Evolutionary conservation across 1,140 invertebrate species (phyloP).

Genomic region (Onthophagus taurus): DNA sequence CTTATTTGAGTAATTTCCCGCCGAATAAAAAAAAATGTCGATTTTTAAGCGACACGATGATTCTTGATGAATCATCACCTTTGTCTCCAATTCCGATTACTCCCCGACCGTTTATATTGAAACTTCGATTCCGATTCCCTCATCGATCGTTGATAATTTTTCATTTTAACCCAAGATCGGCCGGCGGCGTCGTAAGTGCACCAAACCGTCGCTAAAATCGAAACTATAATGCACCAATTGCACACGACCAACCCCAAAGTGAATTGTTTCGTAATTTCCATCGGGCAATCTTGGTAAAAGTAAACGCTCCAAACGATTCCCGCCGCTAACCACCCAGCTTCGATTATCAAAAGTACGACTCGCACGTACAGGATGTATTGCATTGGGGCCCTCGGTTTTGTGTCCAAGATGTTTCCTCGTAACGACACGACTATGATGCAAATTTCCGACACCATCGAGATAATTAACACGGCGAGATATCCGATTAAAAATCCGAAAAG

Average conservation of each 20-base stretch:
- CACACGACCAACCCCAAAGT: constrained; percentile 72
- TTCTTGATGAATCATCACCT: constrained; percentile 45
- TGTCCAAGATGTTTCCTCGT: constrained; percentile 74
- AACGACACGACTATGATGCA: constrained; percentile 67
- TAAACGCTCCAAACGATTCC: constrained; percentile 64
- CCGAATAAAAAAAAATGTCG: too few species aligned
- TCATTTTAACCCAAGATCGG: constrained; percentile 90
- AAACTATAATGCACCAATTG: constrained; percentile 67
- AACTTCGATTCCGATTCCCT: constrained; percentile 63
- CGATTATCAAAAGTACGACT: constrained; percentile 62
- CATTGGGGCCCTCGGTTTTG: constrained; percentile 61
- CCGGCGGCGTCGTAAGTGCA: constrained; percentile 83
- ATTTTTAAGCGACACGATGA: too few species aligned
- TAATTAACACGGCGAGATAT: constrained; percentile 55
- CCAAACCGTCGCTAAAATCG: constrained; percentile 71
- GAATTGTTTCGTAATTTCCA: constrained; percentile 61
- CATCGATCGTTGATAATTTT: constrained; percentile 77
- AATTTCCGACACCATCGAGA: constrained; percentile 61
- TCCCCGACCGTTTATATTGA: constrained; percentile 70
- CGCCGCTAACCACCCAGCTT: constrained; percentile 65
- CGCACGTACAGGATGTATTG: constrained; percentile 75
- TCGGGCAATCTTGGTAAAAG: constrained; percentile 60
- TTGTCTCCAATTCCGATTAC: constrained; percentile 80
- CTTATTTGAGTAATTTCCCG: too few species aligned
- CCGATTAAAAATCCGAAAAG: constrained; percentile 63